Evolutionary conservation across 2,888 invertebrate genomes (phyloP), one percentile per base, ranked within the genome.

Genomic region (Brassicogethes aeneus): DNA sequence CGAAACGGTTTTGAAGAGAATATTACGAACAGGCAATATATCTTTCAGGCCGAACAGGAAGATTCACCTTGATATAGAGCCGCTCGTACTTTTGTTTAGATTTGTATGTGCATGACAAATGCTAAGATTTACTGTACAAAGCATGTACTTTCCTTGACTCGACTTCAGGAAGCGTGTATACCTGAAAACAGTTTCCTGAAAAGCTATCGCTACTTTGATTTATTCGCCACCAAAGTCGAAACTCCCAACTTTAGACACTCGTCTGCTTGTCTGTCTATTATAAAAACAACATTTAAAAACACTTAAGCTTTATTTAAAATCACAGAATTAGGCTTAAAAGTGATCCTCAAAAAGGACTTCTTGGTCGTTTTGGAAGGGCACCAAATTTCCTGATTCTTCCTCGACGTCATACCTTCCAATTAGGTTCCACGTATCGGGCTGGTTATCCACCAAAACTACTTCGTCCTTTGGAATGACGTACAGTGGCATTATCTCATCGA

Each of bases 331-430:
- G n/a, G n/a, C n/a, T n/a, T n/a, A n/a, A n/a, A 61, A 61, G 44
- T 56, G 59, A 31, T 57, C 60, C 43, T 59, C 54, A 44, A 62
- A 60, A n/a, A 62, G 49, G 17, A 51, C 54, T 8, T 56, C 59
- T 34, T 51, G 54, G 30, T 53, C 59, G 44, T 52, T 57, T 37
- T 60, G 55, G 40, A 64, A 65, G 1, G 64, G 65, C 36, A 68
- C 65, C 34, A 69, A 53, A 31, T 60, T 57, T 8, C 65, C 67
- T 5, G 68, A 64, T 51, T 66, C 65, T 51, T 66, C 66, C 39
- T 66, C 68, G 3, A 68, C 68, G 43, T 64, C 68, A n/a, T n/a
- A n/a, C n/a, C n/a, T n/a, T 23, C 62, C 66, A 31, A 65, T 65
- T 39, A 66, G 55, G 46, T 58, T 65, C 68, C 68, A 69, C 2